Evolutionary conservation across 2,797 vertebrate species (phyloP), one percentile per base, ranked within the genome.

Genomic region (Dendrocincla fuliginosa): DNA sequence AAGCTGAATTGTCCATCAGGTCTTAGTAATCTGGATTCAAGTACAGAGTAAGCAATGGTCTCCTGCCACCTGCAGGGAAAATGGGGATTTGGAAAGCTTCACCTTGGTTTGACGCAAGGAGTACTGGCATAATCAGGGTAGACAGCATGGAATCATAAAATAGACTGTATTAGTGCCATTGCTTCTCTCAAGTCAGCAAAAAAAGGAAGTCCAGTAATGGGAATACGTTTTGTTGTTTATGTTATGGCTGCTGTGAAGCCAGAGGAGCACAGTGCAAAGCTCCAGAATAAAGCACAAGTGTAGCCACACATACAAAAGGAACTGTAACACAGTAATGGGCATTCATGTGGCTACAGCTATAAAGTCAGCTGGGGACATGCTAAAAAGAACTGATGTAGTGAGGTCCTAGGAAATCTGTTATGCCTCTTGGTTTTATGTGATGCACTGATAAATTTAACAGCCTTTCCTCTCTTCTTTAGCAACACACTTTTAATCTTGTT

Each of bases 21-120:
- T 68, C 35, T 69, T 28, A 19, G 19, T 37, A 64, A 83, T 85
- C 50, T 71, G 75, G 53, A 90, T 80, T 42, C 42, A 93, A 92
- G 80, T 84, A 79, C 68, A 91, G 15, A 77, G 61, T 5, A 85
- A 82, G 39, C 3, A 17, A 60, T 8, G 4, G 44, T 76, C 59
- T 93, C 89, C 85, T 73, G 87, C 67, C 80, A 88, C 32, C 83
- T 93, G 63, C 89, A 95, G 74, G 74, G 56, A 90, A 83, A 89
- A 79, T 0, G 2, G 18, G 27, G 52, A 93, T 91, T 88, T 67
- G 47, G 42, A 88, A 94, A 85, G 37, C 55, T 74, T 94, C 75
- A 52, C 39, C 42, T 76, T 78, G 6, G 17, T 57, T 77, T 80
- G 27, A 75, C 18, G 91, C 16, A 46, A 85, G 35, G 5, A 80